Base-by-base conservation (phyloP, 2,888 invertebrate species). In the Nipponacmea schrenckii region DNA sequence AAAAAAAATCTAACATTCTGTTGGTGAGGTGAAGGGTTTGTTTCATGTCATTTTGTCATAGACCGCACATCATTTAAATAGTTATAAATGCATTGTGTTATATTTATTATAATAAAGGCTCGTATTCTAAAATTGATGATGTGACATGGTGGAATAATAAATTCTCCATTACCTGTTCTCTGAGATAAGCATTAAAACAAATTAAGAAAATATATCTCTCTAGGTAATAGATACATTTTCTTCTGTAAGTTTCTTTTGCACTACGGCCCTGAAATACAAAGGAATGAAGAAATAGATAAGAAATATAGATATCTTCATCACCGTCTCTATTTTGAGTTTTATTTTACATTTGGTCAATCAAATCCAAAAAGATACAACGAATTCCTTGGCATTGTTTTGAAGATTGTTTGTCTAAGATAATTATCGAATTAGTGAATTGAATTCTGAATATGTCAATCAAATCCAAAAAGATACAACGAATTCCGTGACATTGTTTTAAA, bases 111-210 rank as follows among this genome's bases (percentile, higher is more conserved):
- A 5, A 31, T 31, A 31, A 31, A 31, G 31, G 31, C 31, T 3
- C 5, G 31, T 24, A 64, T 64, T 64, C 7, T 2, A 26, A 64
- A 64, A 64, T 17, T 17, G 17, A 17, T 20, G 20, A 17, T 45
- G 45, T n/a, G 45, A 48, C 24, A 44, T 26, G 8, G 69, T 62
- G 17, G 31, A 39, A 50, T 44, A 45, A 45, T 48, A 26, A 44
- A 46, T 45, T 17, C 45, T 20, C 17, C 50, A 56, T 74, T 78
- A 87, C 87, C 84, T 87, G 83, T 44, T 84, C 84, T 67, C 82
- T 81, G 14, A 88, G 79, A 72, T 87, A 88, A 24, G 86, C 86
- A 75, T 87, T 87, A 79, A 87, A 87, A 68, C 85, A 83, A 64
- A 88, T 84, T 14, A 87, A 79, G 74, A 85, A 85, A 72, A 85